phyloP scores from a whole-genome alignment of 64 coral and sea anemone species.

The Pocillopora verrucosa region DNA sequence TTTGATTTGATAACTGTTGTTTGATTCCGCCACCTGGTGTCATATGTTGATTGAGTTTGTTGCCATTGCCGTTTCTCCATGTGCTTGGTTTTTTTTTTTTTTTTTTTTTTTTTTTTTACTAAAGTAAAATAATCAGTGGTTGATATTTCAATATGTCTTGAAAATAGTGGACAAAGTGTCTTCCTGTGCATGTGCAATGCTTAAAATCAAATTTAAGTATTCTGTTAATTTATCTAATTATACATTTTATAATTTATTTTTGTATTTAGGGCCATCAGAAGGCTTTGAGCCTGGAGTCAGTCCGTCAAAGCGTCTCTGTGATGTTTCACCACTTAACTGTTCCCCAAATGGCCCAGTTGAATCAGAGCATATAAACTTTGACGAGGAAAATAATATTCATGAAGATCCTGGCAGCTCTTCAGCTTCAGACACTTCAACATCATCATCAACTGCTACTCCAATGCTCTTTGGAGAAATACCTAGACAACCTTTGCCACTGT shows the following conservation, averaged over 20 bases:
- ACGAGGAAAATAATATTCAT: conserved; percentile 57
- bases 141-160: too few species aligned
- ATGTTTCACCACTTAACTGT: conserved; percentile 56
- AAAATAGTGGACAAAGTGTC: too few species aligned
- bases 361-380: conserved; percentile 85
- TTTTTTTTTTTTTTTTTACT: too few species aligned
- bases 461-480: conserved; percentile 70
- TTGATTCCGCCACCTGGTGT: too few species aligned
- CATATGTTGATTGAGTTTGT: too few species aligned
- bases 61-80: too few species aligned
- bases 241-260: not conserved
- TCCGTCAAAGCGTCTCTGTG: conserved; percentile 81
- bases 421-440: conserved; percentile 46
- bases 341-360: conserved; percentile 69
- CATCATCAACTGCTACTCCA: conserved; percentile 60
- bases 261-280: conserved; percentile 57
- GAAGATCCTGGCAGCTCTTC: conserved; percentile 63
- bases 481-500: conserved; percentile 50
- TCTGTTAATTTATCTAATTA: too few species aligned
- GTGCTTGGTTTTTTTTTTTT: too few species aligned
- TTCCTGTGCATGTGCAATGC: too few species aligned
- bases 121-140: too few species aligned
- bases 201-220: too few species aligned
- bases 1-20: too few species aligned
- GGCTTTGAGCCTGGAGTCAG: conserved; percentile 86